Conservation (phyloP, 2,797 vertebrate species). For the Mionectes olivaceus region DNA sequence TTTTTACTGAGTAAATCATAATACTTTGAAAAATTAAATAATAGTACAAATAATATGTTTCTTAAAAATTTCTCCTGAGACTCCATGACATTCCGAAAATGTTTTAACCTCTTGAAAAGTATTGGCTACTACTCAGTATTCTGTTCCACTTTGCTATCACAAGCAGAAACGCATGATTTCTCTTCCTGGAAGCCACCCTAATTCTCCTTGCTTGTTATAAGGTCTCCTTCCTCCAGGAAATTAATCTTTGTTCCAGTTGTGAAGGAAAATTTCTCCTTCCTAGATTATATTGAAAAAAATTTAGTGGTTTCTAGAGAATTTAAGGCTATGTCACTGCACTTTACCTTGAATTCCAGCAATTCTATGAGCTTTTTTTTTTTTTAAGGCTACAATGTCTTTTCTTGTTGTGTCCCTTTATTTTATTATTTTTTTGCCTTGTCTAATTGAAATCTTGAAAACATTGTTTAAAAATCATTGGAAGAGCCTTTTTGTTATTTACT, state of each 20-base stretch:
- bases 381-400: not conserved
- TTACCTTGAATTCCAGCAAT: not conserved
- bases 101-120: not conserved
- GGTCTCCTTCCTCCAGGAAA: conserved; percentile 10
- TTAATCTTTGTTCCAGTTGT: not conserved
- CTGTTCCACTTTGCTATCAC: not conserved
- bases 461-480: not conserved
- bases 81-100: not conserved
- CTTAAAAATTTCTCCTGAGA: not conserved
- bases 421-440: not conserved
- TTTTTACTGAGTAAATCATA: not conserved
- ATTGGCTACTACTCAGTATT: not conserved
- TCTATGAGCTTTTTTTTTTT: not conserved
- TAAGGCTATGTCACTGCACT: not conserved
- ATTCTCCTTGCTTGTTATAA: not conserved
- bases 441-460: not conserved
- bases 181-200: not conserved
- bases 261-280: not conserved
- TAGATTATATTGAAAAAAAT: not conserved
- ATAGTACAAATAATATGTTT: not conserved
- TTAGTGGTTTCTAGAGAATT: not conserved
- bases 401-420: no score
- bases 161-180: not conserved
- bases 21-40: not conserved
- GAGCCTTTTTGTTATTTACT: not conserved